Evolutionary conservation across 2,113 vertebrate species (phyloP), one percentile per base, ranked within the genome.

Genomic region (Typhlomys cinereus): DNA sequence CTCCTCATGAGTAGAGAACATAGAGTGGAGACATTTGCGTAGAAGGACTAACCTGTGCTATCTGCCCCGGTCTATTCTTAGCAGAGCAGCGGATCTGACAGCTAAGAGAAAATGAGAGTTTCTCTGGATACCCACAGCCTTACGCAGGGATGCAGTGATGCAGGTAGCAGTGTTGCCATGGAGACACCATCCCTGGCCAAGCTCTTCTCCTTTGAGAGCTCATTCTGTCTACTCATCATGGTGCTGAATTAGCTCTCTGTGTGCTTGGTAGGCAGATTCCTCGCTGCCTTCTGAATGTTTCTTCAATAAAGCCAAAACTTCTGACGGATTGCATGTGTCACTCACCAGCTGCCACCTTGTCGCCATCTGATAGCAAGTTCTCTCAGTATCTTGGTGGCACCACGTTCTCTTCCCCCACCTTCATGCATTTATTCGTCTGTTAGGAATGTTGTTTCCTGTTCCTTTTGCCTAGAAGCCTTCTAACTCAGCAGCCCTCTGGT

Each of bases 151-250:
- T 50, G 62, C 91, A 85, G 84, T 73, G 91, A 91, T 86, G 91
- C 87, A 96, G 94, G 81, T 94, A 96, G 80, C 50, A 46, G 44
- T 50, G 95, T 96, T 96, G 89, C 93, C 81, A 95, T 96, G 95
- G 95, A 93, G 91, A 96, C 91, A 89, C 69, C 91, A 90, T 94
- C 92, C 17, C 17, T 67, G 69, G 95, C 89, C 94, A 94, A 85
- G 46, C 50, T 85, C 81, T 61, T 88, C 67, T 96, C 82, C 93
- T 92, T 23, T 66, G 95, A 92, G 80, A 87, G 29, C 74, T 95
- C 76, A 8, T 85, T 89, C 75, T 80, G 36, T 80, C 66, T 91
- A 13, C 84, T 95, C 92, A 69, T 89, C 78, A 44, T 1, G 48
- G 52, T 83, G 75, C 93, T 92, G 84, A 89, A 74, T 95, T 69